Conservation (phyloP, 2,113 vertebrate species). For the Cyprinus carpio region DNA sequence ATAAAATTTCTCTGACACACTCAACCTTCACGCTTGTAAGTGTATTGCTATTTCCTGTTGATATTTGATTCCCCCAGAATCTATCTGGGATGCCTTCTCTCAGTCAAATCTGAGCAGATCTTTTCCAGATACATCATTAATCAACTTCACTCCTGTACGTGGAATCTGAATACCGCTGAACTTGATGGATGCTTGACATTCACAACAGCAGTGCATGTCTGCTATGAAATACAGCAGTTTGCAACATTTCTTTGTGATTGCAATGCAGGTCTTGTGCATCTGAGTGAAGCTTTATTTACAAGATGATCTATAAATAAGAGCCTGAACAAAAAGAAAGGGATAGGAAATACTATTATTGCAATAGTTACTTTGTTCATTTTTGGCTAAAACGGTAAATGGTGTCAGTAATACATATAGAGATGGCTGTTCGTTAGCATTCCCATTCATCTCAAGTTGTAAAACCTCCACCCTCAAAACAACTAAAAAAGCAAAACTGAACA, state of each 20-base stretch:
- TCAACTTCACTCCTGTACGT: constrained; percentile 73
- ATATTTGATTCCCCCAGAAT: constrained; percentile 76
- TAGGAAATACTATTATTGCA: neutral
- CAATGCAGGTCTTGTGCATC: neutral
- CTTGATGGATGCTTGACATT: constrained; percentile 65
- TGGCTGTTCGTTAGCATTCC: neutral
- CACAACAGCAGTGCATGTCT: constrained; percentile 60
- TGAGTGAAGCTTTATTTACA: constrained; percentile 25
- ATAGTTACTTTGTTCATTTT: neutral
- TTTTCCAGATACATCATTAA: constrained; percentile 75
- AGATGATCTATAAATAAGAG: constrained; percentile 10
- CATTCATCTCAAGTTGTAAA: neutral
- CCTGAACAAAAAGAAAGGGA: neutral
- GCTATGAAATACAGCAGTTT: neutral
- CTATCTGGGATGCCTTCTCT: constrained; percentile 76
- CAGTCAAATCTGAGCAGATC: constrained; percentile 74
- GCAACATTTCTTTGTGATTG: neutral
- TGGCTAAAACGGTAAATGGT: neutral
- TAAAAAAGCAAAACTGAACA: neutral
- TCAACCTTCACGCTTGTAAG: constrained; percentile 75
- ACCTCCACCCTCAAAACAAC: neutral
- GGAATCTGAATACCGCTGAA: constrained; percentile 66
- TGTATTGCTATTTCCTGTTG: constrained; percentile 78
- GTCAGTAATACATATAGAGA: neutral
- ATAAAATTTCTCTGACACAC: constrained; percentile 80